Evolutionary conservation across 1,140 invertebrate species (phyloP), one percentile per base, ranked within the genome.

Genomic region (Saccostrea glomerata): DNA sequence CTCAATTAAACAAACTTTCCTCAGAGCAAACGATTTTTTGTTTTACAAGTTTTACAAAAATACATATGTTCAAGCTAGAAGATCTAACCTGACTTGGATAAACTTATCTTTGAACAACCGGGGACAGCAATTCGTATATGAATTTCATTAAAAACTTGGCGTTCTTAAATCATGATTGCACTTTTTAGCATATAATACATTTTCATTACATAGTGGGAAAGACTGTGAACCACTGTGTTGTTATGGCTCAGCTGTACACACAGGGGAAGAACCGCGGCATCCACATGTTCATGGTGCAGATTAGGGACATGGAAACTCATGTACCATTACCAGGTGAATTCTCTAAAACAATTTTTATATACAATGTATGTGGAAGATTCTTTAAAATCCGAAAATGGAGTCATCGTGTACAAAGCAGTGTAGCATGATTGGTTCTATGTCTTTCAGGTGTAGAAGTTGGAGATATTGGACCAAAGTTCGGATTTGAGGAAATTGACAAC

Each of bases 261-360:
- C 96, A 97, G 93, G 98, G 98, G 0, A 95, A 97, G 93, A 97
- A 97, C 93, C 96, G 97, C 94, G 98, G 98, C 17, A 97, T 98
- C 89, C 98, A 99, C 94, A 97, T 98, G 0, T 99, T 99, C 94
- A 96, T 99, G 90, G 98, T 99, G 3, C 98, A 98, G 94, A 95
- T 99, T 7, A 96, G 98, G 89, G 97, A 98, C 92, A 96, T 97
- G 91, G 96, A 98, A 63, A 98, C 97, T 0, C 98, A 99, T 93
- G 95, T 97, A 94, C 98, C 98, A 0, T 92, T 99, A 88, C 96
- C 96, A 87, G 98, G 97, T 96, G 92, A 77, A 25, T 36, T 13
- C 4, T 7, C 20, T 63, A 17, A 13, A 20, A 60, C 20, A 63
- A 6, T 63, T 20, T n/a, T 15, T 30, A 12, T 12, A 25, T 77